Evolutionary conservation across 2,113 vertebrate species (phyloP), one percentile per base, ranked within the genome.

Genomic region (Gymnorhina tibicen): DNA sequence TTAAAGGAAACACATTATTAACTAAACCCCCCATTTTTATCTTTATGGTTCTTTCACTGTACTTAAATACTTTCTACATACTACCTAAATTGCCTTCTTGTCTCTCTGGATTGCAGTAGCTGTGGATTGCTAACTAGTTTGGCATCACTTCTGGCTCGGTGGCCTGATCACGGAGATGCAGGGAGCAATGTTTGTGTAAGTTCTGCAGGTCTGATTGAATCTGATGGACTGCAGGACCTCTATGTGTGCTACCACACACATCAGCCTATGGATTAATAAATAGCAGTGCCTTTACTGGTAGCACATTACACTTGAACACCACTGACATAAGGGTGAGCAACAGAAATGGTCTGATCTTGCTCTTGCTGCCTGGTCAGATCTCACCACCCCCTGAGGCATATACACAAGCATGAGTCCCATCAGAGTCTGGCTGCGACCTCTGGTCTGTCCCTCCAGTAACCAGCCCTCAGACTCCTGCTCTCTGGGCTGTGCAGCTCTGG

Each of bases 251-350:
- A 32, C 24, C 35, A 32, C 1, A 3, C 27, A 63, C 10, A 23
- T 22, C n/a, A 81, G 26, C 10, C 21, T 21, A 16, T 7, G 32
- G 16, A 44, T 4, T 64, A 63, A 22, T 41, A 44, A 52, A 53
- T 10, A 69, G 2, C 11, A 50, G 8, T 35, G 11, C 12, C 7
- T 62, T 67, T 62, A 15, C 9, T 39, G 66, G 37, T 24, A 63
- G 28, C 35, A 46, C 7, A 1, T 32, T 42, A 17, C 11, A 28
- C 4, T 5, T 1, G 0, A 62, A 17, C 11, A 28, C 5, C n/a
- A 24, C 11, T 66, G n/a, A 49, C 13, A 2, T 10, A 10, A 59
- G 8, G 1, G 5, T 27, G 58, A 68, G 42, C 20, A 55, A 15
- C 12, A 88, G 23, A 85, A 75, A 58, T 9, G 13, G 7, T 24